Conservation (phyloP, 2,797 vertebrate genomes). For the Austrolebias charrua region DNA sequence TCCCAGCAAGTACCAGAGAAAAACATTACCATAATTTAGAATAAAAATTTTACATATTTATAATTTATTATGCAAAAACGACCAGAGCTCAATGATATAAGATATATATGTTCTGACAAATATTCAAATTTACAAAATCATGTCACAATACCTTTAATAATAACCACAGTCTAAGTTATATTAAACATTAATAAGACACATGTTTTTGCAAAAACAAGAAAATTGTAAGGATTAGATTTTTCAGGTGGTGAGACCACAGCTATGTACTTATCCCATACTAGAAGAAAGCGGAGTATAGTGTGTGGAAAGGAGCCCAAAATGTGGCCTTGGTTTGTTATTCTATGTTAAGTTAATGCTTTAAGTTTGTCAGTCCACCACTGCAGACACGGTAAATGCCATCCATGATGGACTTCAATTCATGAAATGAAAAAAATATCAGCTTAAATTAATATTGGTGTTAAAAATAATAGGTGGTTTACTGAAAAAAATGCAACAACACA, state of each 20-base stretch:
- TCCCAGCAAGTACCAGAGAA: no score
- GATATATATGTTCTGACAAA: no score
- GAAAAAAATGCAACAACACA: neutral
- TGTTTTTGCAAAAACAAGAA: conserved; percentile 54
- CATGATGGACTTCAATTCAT: conserved; percentile 38
- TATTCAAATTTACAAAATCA: no score
- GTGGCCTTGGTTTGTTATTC: conserved; percentile 50
- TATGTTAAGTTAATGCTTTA: conserved; percentile 52
- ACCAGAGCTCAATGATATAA: no score
- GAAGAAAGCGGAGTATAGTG: conserved; percentile 43
- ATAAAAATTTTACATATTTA: no score
- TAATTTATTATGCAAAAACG: no score
- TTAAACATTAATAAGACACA: conserved; percentile 59
- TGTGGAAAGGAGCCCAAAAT: conserved; percentile 57
- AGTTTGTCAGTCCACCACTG: conserved; percentile 43
- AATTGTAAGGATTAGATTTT: conserved; percentile 45
- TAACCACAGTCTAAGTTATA: conserved; percentile 40
- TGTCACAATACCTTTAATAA: no score
- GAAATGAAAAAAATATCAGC: conserved; percentile 23
- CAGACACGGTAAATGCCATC: conserved; percentile 29
- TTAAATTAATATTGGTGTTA: conserved; percentile 6
- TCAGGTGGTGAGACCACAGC: conserved; percentile 37
- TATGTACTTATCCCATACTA: conserved; percentile 50
- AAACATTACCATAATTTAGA: no score
- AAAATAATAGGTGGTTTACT: neutral